A percentile compares a stretch with the other conserved stretches of the same genome.
Conservation (phyloP, 2,113 vertebrate genomes). For the Rhinichthys klamathensis region DNA sequence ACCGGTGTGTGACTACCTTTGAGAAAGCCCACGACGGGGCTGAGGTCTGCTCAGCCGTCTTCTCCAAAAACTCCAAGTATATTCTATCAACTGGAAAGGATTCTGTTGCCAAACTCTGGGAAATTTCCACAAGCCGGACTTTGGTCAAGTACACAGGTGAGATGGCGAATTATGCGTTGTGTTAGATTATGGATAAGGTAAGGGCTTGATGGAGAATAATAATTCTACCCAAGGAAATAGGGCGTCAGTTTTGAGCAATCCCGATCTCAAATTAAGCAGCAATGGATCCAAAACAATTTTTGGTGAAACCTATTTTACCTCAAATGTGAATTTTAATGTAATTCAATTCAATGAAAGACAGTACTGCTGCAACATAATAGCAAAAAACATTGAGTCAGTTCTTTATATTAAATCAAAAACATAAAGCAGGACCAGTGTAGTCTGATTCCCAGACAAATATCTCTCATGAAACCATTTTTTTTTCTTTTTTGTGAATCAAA, state of each 20-base stretch:
- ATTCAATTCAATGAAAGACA: background rate
- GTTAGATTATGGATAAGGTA: background rate
- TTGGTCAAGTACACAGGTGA: constrained; percentile 97
- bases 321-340: background rate
- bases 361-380: background rate
- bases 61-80: constrained; percentile 98
- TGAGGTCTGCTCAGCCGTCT: constrained; percentile 96
- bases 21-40: constrained; percentile 95
- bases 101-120: constrained; percentile 97
- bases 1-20: constrained; percentile 94
- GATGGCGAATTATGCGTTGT: background rate
- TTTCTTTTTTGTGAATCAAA: background rate
- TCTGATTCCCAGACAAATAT: background rate
- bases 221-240: background rate
- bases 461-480: background rate
- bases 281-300: no score
- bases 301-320: background rate
- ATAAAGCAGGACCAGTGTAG: background rate
- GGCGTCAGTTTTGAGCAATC: background rate
- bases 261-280: background rate
- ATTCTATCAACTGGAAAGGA: constrained; percentile 97
- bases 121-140: constrained; percentile 94
- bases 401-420: background rate
- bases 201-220: background rate
- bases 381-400: background rate